These are phyloP conservation scores for Sebastes itinus DNA, from an alignment of 2,797 vertebrate genomes.

Conservation along the genomic window DNA sequence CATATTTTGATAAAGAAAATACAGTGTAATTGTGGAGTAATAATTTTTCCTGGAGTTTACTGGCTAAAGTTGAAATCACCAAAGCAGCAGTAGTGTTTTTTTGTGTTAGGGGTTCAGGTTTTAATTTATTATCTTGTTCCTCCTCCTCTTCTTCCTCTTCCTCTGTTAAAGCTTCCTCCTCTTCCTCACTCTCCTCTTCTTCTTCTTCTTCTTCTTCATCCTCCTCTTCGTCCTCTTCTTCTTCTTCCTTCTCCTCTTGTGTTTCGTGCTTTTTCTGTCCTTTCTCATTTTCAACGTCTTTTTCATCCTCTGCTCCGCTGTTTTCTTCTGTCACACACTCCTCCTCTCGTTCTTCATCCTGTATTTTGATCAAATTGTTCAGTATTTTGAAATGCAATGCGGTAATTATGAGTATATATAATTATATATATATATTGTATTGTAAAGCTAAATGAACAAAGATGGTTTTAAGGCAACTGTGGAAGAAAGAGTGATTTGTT, in stretches of 20 bases:
- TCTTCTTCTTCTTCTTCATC: conserved; percentile 23
- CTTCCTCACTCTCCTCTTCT: too few relatives aligned
- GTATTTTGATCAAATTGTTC: conserved; percentile 35
- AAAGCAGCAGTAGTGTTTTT: not conserved
- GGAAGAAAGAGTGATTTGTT: not conserved
- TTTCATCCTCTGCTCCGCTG: conserved; percentile 77
- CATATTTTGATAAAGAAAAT: not conserved
- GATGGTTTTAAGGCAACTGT: not conserved
- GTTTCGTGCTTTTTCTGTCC: conserved; percentile 18
- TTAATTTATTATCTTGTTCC: too few relatives aligned
- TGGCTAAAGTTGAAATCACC: not conserved
- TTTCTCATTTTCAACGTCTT: conserved; percentile 72
- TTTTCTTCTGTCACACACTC: conserved; percentile 85
- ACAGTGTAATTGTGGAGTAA: not conserved
- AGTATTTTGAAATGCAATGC: not conserved
- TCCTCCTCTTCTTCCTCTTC: too few relatives aligned
- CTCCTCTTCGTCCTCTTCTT: conserved; percentile 70
- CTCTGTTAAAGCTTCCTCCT: too few relatives aligned
- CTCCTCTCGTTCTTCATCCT: conserved; percentile 79
- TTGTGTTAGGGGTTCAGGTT: too few relatives aligned
- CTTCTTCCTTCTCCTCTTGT: conserved; percentile 55
- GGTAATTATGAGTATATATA: too few relatives aligned
- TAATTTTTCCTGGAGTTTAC: not conserved
- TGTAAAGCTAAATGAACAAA: not conserved
- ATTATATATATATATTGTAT: too few relatives aligned